Evolutionary conservation across 2,113 vertebrate genomes (phyloP).

Genomic region (Cynoglossus semilaevis): DNA sequence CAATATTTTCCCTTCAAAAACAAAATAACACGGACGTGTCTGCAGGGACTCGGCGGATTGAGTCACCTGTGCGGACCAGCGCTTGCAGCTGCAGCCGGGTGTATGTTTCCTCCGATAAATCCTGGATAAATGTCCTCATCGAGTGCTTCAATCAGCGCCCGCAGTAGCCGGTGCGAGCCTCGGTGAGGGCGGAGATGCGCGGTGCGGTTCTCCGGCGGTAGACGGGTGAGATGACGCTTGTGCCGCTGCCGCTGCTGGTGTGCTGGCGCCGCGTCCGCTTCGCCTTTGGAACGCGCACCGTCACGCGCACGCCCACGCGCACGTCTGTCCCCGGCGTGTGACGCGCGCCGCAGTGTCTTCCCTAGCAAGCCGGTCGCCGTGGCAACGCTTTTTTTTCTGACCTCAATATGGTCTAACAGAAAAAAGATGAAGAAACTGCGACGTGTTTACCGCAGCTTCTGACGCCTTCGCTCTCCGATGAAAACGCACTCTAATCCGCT

Average conservation of each 20-base stretch:
- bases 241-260: conserved; percentile 5
- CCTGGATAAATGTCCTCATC: conserved; percentile 30
- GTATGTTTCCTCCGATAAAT: conserved; percentile 34
- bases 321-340: conserved; percentile 41
- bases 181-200: conserved; percentile 12
- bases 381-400: conserved; percentile 71
- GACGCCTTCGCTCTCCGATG: background rate
- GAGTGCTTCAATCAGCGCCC: background rate
- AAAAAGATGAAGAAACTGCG: background rate
- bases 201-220: conserved; percentile 19
- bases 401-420: conserved; percentile 58
- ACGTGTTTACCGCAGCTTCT: conserved; percentile 3
- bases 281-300: conserved; percentile 9
- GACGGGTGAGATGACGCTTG: conserved; percentile 22
- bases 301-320: conserved; percentile 10
- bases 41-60: conserved; percentile 27
- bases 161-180: conserved; percentile 1
- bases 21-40: conserved; percentile 23
- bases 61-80: conserved; percentile 46
- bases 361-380: conserved; percentile 65
- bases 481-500: background rate
- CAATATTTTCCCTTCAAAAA: conserved; percentile 8
- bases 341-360: conserved; percentile 67
- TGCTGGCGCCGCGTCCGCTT: conserved; percentile 30
- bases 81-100: conserved; percentile 4